Conservation (phyloP, 23 tunicate species). For the Styela clava region DNA sequence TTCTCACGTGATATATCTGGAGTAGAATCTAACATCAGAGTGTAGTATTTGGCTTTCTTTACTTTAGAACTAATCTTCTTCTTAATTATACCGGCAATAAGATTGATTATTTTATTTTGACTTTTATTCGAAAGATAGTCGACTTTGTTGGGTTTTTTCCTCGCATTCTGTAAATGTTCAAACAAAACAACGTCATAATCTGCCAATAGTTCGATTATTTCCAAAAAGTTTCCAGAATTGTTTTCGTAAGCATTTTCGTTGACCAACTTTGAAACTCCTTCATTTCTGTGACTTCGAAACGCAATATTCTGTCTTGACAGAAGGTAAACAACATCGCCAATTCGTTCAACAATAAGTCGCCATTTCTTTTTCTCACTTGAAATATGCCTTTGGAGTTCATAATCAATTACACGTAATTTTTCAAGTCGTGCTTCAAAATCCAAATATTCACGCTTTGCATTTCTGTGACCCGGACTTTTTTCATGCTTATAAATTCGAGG, state of each 20-base stretch:
- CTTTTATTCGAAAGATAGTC: too few species aligned
- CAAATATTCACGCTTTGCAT: not conserved
- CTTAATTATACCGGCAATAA: too few species aligned
- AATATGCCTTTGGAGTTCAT: slow-evolving; percentile 2
- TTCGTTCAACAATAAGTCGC: slow-evolving; percentile 8
- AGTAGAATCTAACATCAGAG: too few species aligned
- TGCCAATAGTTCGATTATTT: not conserved
- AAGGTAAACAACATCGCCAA: not conserved
- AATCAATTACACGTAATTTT: not conserved
- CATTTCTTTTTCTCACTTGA: slow-evolving; percentile 1
- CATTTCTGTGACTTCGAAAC: not conserved
- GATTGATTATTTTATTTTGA: too few species aligned
- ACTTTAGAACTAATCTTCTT: too few species aligned
- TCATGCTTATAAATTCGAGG: too few species aligned
- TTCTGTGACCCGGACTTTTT: too few species aligned
- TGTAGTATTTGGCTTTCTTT: too few species aligned
- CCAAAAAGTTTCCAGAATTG: slow-evolving; percentile 2
- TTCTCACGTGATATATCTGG: too few species aligned
- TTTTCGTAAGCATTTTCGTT: not conserved
- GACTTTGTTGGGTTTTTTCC: too few species aligned
- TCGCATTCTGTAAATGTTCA: too few species aligned
- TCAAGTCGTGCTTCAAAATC: slow-evolving; percentile 2
- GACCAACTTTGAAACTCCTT: not conserved
- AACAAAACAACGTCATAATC: too few species aligned
- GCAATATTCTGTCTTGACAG: not conserved